Percentiles rank a stretch among this genome's conserved stretches.
These are phyloP conservation scores for Lonchura striata DNA, from an alignment of 2,113 vertebrate species.

Conservation along the genomic window DNA sequence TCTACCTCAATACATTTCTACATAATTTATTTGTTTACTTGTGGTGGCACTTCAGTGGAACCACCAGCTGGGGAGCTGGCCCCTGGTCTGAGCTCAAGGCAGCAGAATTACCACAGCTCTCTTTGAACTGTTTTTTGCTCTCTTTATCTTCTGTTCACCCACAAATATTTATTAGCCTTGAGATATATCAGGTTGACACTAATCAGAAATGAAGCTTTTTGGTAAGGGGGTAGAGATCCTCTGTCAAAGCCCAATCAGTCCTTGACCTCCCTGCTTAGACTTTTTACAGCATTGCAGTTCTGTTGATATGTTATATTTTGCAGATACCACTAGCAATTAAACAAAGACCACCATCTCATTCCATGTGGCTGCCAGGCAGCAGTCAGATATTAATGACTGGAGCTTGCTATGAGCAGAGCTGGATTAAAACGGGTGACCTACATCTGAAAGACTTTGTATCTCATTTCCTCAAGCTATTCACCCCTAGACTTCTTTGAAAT, in stretches of 20 bases:
- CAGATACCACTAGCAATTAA: not conserved
- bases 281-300: not conserved
- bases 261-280: conserved; percentile 11
- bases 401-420: not conserved
- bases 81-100: not conserved
- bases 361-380: not conserved
- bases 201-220: conserved; percentile 14
- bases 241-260: not conserved
- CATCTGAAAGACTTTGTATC: conserved; percentile 32
- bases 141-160: not conserved
- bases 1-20: not conserved
- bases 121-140: not conserved
- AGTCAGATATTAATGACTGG: not conserved
- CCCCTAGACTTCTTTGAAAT: conserved; percentile 13
- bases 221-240: not conserved
- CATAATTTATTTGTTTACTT: not conserved
- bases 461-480: conserved; percentile 30
- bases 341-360: not conserved
- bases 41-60: not conserved
- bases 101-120: not conserved
- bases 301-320: not conserved
- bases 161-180: conserved; percentile 2
- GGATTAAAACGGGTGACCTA: conserved; percentile 37
- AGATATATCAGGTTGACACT: conserved; percentile 2
- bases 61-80: not conserved